Evolutionary conservation across 2,113 vertebrate genomes (phyloP).

Genomic region (Neogale vison): DNA sequence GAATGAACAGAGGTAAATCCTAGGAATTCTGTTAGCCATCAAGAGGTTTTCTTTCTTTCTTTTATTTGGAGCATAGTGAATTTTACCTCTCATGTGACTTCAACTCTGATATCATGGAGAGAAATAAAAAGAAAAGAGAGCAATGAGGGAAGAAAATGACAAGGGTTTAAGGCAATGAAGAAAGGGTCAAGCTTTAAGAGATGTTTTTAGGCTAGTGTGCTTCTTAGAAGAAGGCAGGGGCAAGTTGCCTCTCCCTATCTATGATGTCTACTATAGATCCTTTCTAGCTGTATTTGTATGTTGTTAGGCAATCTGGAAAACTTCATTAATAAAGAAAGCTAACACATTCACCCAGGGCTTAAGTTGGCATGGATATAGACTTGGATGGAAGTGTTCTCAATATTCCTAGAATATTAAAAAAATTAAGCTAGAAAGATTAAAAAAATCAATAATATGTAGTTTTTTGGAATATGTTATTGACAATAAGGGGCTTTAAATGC

Average conservation of each 20-base stretch:
- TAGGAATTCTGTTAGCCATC: not conserved
- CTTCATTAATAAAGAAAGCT: not conserved
- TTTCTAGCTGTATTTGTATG: not conserved
- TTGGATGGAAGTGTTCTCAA: not conserved
- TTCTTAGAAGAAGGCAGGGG: not conserved
- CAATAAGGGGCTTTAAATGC: not conserved
- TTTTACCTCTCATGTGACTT: not conserved
- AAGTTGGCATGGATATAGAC: not conserved
- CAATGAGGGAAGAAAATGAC: not conserved
- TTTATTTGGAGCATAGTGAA: not conserved
- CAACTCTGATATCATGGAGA: not conserved
- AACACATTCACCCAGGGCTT: not conserved
- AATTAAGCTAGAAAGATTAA: not conserved
- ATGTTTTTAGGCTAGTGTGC: not conserved
- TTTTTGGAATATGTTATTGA: not conserved
- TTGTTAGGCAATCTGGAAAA: not conserved
- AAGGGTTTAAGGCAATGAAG: not conserved
- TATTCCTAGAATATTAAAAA: not conserved
- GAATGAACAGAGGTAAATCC: not conserved
- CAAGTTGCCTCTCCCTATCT: not conserved
- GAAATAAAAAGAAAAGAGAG: not conserved
- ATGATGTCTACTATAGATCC: not conserved
- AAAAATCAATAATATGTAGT: not conserved
- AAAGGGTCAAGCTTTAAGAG: not conserved
- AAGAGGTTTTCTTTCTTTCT: not conserved